Evolutionary conservation across 23 tunicate species (phyloP).

Genomic region (Styela clava): DNA sequence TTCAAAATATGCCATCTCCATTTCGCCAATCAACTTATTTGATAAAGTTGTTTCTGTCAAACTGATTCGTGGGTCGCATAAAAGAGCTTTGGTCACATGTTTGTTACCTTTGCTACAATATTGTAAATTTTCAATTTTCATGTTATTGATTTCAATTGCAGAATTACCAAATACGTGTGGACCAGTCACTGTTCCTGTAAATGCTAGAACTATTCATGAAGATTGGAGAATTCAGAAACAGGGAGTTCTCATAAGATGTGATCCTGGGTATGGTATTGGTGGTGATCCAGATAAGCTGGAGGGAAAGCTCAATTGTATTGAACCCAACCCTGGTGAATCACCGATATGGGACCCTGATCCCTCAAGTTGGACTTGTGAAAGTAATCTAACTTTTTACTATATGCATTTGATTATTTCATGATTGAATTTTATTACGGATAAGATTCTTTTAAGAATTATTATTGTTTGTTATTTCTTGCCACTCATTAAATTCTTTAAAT

Average conservation of each 20-base stretch:
- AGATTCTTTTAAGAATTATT: no score
- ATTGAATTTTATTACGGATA: no score
- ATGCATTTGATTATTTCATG: no score
- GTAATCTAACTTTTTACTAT: slow-evolving; percentile 17
- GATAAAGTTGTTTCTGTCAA: no score
- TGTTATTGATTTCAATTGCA: slow-evolving; percentile 1
- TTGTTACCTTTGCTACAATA: no score
- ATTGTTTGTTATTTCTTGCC: no score
- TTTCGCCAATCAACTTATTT: no score
- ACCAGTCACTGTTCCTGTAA: slow-evolving; percentile 24
- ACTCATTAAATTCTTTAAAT: no score
- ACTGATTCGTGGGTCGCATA: no score
- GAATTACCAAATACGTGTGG: slow-evolving; percentile 31
- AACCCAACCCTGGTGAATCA: slow-evolving; percentile 16
- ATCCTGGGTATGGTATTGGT: slow-evolving; percentile 43
- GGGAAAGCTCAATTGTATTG: slow-evolving; percentile 25
- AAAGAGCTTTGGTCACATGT: no score
- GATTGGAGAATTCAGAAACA: slow-evolving; percentile 58
- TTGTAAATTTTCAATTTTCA: no score
- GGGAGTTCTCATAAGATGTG: slow-evolving; percentile 37
- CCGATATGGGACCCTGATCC: slow-evolving; percentile 40
- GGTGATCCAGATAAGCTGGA: slow-evolving; percentile 15
- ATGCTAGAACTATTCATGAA: slow-evolving; percentile 23
- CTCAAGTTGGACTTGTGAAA: slow-evolving; percentile 18
- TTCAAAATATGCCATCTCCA: no score